Conservation (phyloP, 2,113 vertebrate genomes). For the Phrynosoma blainvillii region DNA sequence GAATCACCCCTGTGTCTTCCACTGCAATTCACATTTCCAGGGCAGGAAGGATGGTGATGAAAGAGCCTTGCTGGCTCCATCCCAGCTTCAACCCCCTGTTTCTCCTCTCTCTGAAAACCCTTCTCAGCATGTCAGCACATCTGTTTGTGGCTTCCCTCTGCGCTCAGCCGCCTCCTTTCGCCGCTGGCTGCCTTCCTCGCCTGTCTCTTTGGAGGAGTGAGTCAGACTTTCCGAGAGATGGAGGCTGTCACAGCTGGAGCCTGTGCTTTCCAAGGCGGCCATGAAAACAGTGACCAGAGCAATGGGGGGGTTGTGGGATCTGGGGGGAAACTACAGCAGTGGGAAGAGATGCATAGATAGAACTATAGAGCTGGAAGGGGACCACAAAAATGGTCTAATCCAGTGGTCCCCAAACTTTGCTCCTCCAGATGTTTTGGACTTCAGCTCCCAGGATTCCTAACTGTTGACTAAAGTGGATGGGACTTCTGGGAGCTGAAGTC, state of each 20-base stretch:
- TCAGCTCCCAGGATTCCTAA: no score
- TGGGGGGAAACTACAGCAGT: not conserved
- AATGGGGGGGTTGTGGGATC: not conserved
- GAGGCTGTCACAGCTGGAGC: conserved; percentile 1
- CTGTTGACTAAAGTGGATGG: no score
- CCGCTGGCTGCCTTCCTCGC: not conserved
- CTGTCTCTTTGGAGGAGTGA: not conserved
- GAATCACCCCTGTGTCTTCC: not conserved
- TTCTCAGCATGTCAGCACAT: not conserved
- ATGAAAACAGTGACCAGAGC: not conserved
- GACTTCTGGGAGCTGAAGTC: no score
- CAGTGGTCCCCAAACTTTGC: no score
- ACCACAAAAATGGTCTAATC: no score
- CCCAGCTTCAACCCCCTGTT: not conserved
- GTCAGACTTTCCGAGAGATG: conserved; percentile 18
- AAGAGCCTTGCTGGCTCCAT: not conserved
- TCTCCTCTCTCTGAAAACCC: not conserved
- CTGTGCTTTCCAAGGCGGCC: not conserved
- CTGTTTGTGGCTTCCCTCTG: not conserved
- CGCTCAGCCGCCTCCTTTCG: not conserved
- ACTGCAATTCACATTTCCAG: not conserved
- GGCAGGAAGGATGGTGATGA: not conserved
- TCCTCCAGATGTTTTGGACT: no score
- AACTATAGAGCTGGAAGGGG: no score
- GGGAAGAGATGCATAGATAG: no score